Conservation (phyloP, 2,797 vertebrate genomes). For the Glossophaga mutica region DNA sequence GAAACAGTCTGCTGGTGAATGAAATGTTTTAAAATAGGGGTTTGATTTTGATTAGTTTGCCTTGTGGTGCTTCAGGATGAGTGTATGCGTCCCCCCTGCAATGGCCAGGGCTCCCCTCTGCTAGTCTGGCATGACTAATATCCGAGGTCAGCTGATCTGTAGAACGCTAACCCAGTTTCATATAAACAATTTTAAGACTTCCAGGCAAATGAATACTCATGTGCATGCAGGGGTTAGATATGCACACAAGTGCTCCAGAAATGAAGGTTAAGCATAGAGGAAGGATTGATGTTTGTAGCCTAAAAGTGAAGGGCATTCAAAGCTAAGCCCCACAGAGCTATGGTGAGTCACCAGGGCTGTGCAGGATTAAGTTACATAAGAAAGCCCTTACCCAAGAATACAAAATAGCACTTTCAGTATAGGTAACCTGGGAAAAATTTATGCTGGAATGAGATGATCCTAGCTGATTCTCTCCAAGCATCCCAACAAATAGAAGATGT, state of each 20-base stretch:
- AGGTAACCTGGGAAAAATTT: neutral
- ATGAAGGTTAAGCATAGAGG: neutral
- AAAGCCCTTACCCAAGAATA: neutral
- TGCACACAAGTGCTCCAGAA: conserved; percentile 25
- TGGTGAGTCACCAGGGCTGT: neutral
- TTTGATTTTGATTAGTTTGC: conserved; percentile 26
- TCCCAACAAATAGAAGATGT: neutral
- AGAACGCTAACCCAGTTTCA: conserved; percentile 50
- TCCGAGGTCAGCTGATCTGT: conserved; percentile 53
- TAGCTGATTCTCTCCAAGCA: neutral
- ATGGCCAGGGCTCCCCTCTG: neutral
- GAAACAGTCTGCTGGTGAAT: conserved; percentile 36
- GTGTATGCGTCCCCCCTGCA: neutral
- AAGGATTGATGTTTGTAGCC: conserved; percentile 46
- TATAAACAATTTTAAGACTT: conserved; percentile 64
- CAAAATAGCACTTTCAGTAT: neutral
- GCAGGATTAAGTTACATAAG: conserved; percentile 35
- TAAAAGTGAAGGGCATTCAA: conserved; percentile 60
- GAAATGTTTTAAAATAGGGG: conserved; percentile 30
- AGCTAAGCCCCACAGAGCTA: conserved; percentile 11
- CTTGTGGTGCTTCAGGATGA: neutral
- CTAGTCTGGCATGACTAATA: conserved; percentile 42
- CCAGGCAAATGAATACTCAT: conserved; percentile 65
- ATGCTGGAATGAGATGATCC: neutral
- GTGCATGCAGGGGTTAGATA: conserved; percentile 23